These are phyloP conservation scores for Apogon talboti DNA, from an alignment of 2,797 vertebrate species.

Conservation along the genomic window DNA sequence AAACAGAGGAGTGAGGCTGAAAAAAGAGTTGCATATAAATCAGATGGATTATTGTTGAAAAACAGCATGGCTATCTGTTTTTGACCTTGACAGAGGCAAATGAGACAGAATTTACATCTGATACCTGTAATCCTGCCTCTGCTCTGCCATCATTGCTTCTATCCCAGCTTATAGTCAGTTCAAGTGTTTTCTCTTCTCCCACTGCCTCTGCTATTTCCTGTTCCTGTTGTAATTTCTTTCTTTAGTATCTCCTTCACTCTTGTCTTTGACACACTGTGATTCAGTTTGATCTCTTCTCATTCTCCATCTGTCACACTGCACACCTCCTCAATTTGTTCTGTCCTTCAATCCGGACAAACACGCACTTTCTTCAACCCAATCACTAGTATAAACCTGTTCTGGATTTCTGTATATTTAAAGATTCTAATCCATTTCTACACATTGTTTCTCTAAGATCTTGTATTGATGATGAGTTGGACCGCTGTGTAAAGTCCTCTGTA, in stretches of 20 bases:
- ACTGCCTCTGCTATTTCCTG: conserved; percentile 10
- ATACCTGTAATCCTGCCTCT: conserved; percentile 21
- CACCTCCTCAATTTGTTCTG: conserved; percentile 7
- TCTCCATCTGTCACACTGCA: conserved; percentile 4
- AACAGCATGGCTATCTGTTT: conserved; percentile 23
- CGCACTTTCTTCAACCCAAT: neutral
- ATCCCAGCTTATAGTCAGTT: conserved; percentile 11
- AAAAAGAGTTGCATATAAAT: conserved; percentile 31
- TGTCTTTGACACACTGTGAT: neutral
- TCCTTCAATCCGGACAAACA: conserved; percentile 3
- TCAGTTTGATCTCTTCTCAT: conserved; percentile 4
- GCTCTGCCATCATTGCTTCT: conserved; percentile 36
- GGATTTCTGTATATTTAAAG: too few relatives aligned
- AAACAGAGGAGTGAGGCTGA: conserved; percentile 14
- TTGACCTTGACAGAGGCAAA: conserved; percentile 54
- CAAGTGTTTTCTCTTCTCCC: conserved; percentile 7
- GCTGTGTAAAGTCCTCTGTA: too few relatives aligned
- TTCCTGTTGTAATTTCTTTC: conserved; percentile 12
- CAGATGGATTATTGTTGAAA: conserved; percentile 37
- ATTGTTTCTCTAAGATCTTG: too few relatives aligned
- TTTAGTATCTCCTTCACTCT: neutral
- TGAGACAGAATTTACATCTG: conserved; percentile 16
- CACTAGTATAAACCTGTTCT: too few relatives aligned
- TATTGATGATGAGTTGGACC: too few relatives aligned
- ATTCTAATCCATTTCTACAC: too few relatives aligned